Base-by-base conservation (phyloP, 2,113 vertebrate genomes). In the Sporophila hypoxantha region DNA sequence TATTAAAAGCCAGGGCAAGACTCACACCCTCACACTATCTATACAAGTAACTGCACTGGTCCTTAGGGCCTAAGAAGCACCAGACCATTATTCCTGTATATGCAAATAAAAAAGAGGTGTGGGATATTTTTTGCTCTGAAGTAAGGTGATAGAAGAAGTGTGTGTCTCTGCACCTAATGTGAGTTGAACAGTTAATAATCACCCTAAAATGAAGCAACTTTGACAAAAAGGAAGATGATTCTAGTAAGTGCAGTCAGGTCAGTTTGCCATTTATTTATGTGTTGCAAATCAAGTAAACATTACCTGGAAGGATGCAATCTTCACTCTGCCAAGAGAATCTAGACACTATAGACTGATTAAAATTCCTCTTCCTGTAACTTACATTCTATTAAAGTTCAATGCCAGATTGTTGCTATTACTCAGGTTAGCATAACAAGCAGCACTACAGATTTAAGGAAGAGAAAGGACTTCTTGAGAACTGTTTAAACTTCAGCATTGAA, bases 201-300 rank as follows among this genome's bases (percentile, higher is more conserved):
- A 9, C 17, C 59, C 14, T 74, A 66, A 80, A 95, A 70, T 17
- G 11, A 81, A 87, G 19, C 41, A 32, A 57, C 57, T 18, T 68
- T 60, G 82, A 67, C 41, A 61, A 85, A 87, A 94, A 32, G 23
- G 21, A 92, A 80, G 26, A 67, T n/a, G 13, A 93, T 65, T 86
- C 70, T 16, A 94, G 61, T 73, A 85, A 76, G 46, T 78, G 41
- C 8, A 57, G 41, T 73, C 14, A 60, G n/a, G 52, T 87, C 82
- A 81, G 69, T 17, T 66, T 62, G 39, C 37, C 46, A 83, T 82
- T 94, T 81, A 77, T 61, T 88, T 41, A 81, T 21, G 36, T 52
- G 55, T 77, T 79, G 39, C 12, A 56, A 61, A 44, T 17, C 59
- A 88, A 60, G 42, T 64, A 95, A 91, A 55, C 9, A 16, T 49